Evolutionary conservation across 2,888 invertebrate species (phyloP).

Genomic region (Mactromeris polynyma): DNA sequence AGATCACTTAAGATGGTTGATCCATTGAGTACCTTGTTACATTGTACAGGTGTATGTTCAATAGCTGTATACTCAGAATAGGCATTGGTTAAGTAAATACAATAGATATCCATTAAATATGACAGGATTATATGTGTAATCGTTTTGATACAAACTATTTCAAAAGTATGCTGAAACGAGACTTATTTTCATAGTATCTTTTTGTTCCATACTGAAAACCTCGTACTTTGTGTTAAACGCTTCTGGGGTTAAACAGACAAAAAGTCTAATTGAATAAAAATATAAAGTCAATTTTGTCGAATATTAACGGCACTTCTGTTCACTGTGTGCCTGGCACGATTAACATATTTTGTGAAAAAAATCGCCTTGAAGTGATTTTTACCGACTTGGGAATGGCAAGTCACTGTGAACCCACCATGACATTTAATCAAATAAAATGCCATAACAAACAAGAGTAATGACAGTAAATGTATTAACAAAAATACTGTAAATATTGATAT

Average conservation of each 20-base stretch:
- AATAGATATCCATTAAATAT: no score
- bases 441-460: neutral
- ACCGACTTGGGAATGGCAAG: neutral
- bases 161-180: no score
- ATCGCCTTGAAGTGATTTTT: neutral
- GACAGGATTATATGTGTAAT: no score
- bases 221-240: neutral
- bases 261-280: neutral
- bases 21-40: no score
- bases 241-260: neutral
- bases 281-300: neutral
- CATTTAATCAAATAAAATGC: neutral
- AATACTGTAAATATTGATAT: neutral
- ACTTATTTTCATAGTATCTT: no score
- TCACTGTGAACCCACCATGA: neutral
- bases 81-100: no score
- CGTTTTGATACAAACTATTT: no score
- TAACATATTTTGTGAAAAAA: neutral
- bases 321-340: neutral
- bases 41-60: no score
- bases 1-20: no score
- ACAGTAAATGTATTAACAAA: neutral
- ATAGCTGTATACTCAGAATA: no score
- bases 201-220: no score
- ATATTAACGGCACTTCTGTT: neutral